Evolutionary conservation across 2,888 invertebrate genomes (phyloP), one percentile per base, ranked within the genome.

Genomic region (Temnothorax unifasciatus): DNA sequence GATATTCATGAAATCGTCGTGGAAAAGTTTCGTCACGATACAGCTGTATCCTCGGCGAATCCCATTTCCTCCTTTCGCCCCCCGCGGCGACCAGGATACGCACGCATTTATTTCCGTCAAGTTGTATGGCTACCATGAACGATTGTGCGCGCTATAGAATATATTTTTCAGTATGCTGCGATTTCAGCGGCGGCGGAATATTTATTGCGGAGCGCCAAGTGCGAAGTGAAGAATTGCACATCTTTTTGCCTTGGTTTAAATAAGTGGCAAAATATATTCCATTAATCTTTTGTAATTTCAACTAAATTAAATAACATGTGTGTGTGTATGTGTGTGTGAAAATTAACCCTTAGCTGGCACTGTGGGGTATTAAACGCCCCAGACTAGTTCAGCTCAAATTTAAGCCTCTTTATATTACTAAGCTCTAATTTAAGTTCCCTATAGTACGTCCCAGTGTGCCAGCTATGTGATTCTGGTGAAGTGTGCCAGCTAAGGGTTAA

Each of bases 1-100:
- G 83, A 83, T 89, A 89, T 89, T 87, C 90, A 85, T 87, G 85
- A 86, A 87, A 89, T 88, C 88, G 87, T 88, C 84, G 87, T 82
- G 79, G 85, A 86, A 89, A 90, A 87, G 87, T 88, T 87, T 90
- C 87, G 79, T 76, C 59, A 64, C 59, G 73, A 83, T 84, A 84
- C 88, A 85, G 87, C 90, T 71, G 90, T 84, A 77, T 75, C 52
- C 71, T 61, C 86, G 69, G 64, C 73, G 77, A 79, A 88, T 89
- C 76, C 87, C 77, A 88, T 90, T 90, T 90, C 87, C 88, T 89
- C 75, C 79, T 69, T 81, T 71, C 76, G 59, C 59, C 25, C 69
- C 61, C 52, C 2, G 73, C 83, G 50, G 63, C 76, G 61, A 11
- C 82, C 86, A 75, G 84, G 88, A 89, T 85, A 84, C 79, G 84